A percentile compares a stretch with the other conserved stretches of the same genome.
These are phyloP conservation scores for Cheilosia vernalis DNA, from an alignment of 2,888 invertebrate species.

Conservation along the genomic window DNA sequence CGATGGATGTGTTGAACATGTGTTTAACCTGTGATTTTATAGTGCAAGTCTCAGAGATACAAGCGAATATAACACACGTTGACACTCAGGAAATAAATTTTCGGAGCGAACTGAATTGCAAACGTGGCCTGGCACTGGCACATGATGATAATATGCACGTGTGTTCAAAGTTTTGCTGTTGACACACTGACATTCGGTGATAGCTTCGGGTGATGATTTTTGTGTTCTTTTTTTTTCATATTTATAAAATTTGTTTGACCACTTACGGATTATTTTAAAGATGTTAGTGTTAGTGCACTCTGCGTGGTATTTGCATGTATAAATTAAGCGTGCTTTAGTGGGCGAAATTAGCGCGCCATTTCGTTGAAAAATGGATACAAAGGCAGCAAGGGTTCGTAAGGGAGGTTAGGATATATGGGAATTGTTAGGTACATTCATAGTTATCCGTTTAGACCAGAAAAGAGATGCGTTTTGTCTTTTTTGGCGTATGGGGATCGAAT, in stretches of 20 bases:
- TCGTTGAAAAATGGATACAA: no score
- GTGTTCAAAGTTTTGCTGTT: constrained; percentile 54
- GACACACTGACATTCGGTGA: constrained; percentile 50
- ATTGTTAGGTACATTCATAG: no score
- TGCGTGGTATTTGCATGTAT: no score
- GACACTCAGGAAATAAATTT: constrained; percentile 70
- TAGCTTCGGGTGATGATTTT: constrained; percentile 48
- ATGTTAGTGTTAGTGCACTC: no score
- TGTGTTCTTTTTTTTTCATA: constrained; percentile 14
- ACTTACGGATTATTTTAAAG: neutral
- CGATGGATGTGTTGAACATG: constrained; percentile 74
- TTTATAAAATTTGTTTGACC: constrained; percentile 25
- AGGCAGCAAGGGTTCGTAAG: no score
- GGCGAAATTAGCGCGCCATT: no score
- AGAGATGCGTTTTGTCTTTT: no score
- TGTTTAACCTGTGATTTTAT: constrained; percentile 75
- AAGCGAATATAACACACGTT: constrained; percentile 62
- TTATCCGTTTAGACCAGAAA: no score
- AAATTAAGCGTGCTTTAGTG: neutral
- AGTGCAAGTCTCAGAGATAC: constrained; percentile 52
- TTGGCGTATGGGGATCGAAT: no score
- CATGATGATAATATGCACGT: constrained; percentile 33
- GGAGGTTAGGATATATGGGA: no score
- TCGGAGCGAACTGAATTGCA: constrained; percentile 44
- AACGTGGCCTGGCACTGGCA: constrained; percentile 28